Conservation (phyloP, 2,113 vertebrate species). For the Cephalopholis sonnerati region DNA sequence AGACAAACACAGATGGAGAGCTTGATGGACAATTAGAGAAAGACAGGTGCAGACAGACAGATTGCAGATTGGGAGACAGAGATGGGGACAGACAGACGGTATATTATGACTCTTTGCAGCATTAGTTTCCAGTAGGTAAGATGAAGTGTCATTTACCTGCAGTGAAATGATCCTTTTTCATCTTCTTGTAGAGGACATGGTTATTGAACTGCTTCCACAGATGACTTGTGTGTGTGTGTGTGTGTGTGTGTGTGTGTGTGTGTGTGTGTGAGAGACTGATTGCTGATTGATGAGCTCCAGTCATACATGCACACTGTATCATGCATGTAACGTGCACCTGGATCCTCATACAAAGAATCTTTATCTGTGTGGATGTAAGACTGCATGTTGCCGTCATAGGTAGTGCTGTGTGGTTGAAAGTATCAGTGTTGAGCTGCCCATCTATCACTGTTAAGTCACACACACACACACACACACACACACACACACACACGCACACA, state of each 20-base stretch:
- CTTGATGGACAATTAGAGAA: constrained; percentile 62
- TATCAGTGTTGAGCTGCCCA: constrained; percentile 2
- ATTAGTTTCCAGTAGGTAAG: constrained; percentile 33
- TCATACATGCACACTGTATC: not conserved
- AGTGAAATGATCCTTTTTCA: constrained; percentile 45
- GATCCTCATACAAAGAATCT: not conserved
- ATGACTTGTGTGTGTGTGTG: not conserved
- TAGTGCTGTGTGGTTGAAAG: not conserved
- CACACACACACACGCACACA: not conserved
- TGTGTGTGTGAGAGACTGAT: not conserved
- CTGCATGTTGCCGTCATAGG: not conserved
- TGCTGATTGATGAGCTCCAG: constrained; percentile 16
- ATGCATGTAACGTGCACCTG: not conserved
- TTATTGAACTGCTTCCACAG: constrained; percentile 13
- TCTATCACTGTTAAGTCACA: constrained; percentile 20
- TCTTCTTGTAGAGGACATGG: constrained; percentile 12
- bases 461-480: not conserved
- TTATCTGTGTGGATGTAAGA: not conserved
- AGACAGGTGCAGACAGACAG: constrained; percentile 41
- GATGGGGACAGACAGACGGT: constrained; percentile 3
- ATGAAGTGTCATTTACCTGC: constrained; percentile 41
- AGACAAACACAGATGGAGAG: constrained; percentile 57
- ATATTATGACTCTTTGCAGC: constrained; percentile 27
- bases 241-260: not conserved
- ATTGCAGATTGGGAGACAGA: constrained; percentile 15